Conservation (phyloP, 1,140 invertebrate species). For the Galleria mellonella region DNA sequence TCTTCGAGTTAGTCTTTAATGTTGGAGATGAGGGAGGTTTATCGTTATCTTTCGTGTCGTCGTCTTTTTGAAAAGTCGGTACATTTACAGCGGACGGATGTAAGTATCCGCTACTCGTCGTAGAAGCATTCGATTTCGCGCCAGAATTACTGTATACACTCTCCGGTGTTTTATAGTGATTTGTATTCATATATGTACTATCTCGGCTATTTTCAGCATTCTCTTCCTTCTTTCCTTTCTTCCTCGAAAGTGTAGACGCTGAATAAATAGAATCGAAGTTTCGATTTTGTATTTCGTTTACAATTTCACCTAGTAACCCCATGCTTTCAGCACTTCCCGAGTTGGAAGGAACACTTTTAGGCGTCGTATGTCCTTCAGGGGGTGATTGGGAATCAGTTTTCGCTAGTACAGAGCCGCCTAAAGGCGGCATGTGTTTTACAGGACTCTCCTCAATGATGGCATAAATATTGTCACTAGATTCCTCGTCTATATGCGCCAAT, state of each 20-base stretch:
- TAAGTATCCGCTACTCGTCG: constrained; percentile 82
- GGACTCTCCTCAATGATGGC: constrained; percentile 87
- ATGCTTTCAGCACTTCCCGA: constrained; percentile 76
- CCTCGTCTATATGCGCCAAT: constrained; percentile 78
- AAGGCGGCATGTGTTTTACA: constrained; percentile 34
- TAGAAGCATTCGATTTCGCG: constrained; percentile 77
- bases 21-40: constrained; percentile 53
- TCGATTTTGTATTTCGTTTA: constrained; percentile 88
- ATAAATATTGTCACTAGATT: constrained; percentile 87
- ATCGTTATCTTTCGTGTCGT: constrained; percentile 29
- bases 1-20: constrained; percentile 57
- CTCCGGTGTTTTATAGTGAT: constrained; percentile 75
- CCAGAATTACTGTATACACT: constrained; percentile 77
- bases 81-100: constrained; percentile 81
- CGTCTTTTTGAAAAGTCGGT: constrained; percentile 62
- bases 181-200: constrained; percentile 58
- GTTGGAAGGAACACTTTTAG: constrained; percentile 68
- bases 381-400: constrained; percentile 49
- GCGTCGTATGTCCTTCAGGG: constrained; percentile 71
- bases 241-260: constrained; percentile 78
- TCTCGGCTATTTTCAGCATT: constrained; percentile 47
- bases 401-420: constrained; percentile 21
- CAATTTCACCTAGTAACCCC: constrained; percentile 87
- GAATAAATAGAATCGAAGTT: constrained; percentile 92
- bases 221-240: constrained; percentile 72